A percentile compares a stretch with the other conserved stretches of the same genome.
These are phyloP conservation scores for Drosophila ambigua DNA, from an alignment of 1,140 invertebrate species.

Conservation along the genomic window DNA sequence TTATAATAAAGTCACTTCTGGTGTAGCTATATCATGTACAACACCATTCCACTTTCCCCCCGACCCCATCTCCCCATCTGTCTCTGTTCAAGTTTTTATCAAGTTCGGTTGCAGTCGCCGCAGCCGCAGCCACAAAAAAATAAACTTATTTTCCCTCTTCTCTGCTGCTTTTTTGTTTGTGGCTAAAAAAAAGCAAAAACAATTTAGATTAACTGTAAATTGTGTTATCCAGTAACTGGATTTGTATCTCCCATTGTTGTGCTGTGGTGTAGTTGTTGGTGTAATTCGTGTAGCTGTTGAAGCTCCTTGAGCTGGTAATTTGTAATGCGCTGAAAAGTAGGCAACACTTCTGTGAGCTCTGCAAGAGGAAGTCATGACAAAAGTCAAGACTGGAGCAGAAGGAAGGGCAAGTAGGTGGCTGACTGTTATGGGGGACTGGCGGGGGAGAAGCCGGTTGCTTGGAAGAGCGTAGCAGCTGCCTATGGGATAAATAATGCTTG, in stretches of 20 bases:
- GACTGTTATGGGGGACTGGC: neutral
- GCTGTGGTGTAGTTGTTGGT: constrained; percentile 20
- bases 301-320: constrained; percentile 57
- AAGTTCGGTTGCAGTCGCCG: constrained; percentile 72
- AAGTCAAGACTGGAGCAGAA: neutral
- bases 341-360: constrained; percentile 69
- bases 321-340: constrained; percentile 68
- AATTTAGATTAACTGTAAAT: constrained; percentile 83
- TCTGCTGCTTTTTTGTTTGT: constrained; percentile 30
- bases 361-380: constrained; percentile 62
- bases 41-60: neutral
- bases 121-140: constrained; percentile 70
- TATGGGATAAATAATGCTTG: constrained; percentile 72
- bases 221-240: constrained; percentile 73
- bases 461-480: constrained; percentile 47
- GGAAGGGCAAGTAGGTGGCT: neutral
- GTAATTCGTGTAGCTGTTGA: constrained; percentile 22
- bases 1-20: constrained; percentile 81
- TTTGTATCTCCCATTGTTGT: constrained; percentile 26
- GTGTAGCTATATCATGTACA: constrained; percentile 68
- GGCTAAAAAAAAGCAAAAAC: constrained; percentile 76
- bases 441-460: neutral
- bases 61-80: constrained; percentile 1
- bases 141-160: constrained; percentile 58
- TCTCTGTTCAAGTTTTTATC: constrained; percentile 68